Evolutionary conservation across 2,113 vertebrate genomes (phyloP).

Genomic region (Ceyx margarethae): DNA sequence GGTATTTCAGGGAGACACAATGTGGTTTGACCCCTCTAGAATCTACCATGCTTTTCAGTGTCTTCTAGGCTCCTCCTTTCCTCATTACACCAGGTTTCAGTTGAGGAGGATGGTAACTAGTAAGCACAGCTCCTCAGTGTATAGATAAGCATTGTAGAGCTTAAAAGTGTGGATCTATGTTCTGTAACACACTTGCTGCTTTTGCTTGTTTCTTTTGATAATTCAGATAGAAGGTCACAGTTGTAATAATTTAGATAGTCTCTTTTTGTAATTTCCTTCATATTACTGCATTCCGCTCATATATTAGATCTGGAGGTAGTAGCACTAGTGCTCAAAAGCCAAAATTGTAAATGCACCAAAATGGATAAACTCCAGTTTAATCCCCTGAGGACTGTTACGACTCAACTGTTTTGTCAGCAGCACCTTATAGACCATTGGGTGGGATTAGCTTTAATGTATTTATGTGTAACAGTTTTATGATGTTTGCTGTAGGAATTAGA

Average conservation of each 20-base stretch:
- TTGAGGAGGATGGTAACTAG: not conserved
- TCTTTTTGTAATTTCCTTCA: not conserved
- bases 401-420: not conserved
- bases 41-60: not conserved
- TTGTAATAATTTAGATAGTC: not conserved
- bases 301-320: not conserved
- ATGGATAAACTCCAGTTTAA: not conserved
- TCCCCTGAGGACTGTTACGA: not conserved
- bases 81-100: not conserved
- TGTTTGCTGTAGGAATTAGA: not conserved
- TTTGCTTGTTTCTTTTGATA: not conserved
- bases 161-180: not conserved
- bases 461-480: not conserved
- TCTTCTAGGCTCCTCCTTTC: not conserved
- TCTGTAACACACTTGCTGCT: not conserved
- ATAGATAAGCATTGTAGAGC: not conserved
- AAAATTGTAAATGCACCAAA: not conserved
- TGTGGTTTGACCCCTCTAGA: not conserved
- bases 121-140: not conserved
- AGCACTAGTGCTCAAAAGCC: not conserved
- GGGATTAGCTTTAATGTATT: not conserved
- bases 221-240: not conserved
- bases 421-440: not conserved
- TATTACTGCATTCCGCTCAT: not conserved
- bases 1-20: fast-evolving